These are phyloP conservation scores for Corythoichthys intestinalis DNA, from an alignment of 2,113 vertebrate genomes.

Conservation along the genomic window DNA sequence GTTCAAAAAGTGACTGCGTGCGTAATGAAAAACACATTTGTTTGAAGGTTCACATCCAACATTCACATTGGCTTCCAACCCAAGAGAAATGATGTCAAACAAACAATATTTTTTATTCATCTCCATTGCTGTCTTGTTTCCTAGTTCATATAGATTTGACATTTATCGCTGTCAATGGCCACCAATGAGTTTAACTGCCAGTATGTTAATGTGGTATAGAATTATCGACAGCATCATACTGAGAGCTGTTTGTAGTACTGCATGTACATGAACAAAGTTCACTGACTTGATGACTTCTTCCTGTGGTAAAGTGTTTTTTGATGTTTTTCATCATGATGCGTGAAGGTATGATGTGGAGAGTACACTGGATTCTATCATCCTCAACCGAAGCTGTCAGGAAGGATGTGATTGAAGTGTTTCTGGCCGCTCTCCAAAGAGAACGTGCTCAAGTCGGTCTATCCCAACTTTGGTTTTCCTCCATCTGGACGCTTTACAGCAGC, in stretches of 20 bases:
- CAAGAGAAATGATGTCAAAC: background rate
- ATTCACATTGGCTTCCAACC: background rate
- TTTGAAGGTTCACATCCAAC: background rate
- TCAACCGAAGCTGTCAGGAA: conserved; percentile 17
- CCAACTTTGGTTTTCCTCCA: background rate
- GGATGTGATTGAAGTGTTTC: conserved; percentile 23
- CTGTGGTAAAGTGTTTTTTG: background rate
- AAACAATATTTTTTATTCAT: background rate
- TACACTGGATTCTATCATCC: background rate
- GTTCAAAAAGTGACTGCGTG: background rate
- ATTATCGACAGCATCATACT: background rate
- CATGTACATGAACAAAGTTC: background rate
- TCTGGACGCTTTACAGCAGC: background rate
- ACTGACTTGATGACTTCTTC: background rate
- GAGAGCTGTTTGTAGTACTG: background rate
- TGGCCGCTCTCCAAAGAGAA: conserved; percentile 15
- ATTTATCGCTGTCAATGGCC: no score
- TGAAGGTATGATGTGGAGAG: background rate
- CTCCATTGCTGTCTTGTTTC: no score
- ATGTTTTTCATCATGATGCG: background rate
- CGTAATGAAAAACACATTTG: background rate
- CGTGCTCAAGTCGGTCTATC: conserved; percentile 6
- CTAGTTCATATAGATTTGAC: no score
- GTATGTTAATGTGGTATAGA: background rate
- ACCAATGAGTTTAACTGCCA: no score